Conservation (phyloP, 1,140 invertebrate genomes). For the Drosophila nasuta region DNA sequence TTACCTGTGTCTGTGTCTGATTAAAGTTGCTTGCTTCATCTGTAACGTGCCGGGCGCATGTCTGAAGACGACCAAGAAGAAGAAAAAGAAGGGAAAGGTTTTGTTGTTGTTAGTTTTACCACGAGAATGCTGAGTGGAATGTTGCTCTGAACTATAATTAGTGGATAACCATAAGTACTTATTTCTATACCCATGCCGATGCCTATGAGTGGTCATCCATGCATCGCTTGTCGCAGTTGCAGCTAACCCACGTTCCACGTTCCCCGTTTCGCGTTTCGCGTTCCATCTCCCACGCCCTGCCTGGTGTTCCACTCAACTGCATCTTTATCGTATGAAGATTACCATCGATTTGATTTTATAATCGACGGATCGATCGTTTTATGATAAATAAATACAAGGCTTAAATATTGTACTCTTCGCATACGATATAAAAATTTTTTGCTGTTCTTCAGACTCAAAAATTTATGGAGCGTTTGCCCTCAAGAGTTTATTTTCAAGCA, state of each 20-base stretch:
- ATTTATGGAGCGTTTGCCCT: background rate
- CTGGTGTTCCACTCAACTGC: slow-evolving; percentile 37
- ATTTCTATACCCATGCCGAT: slow-evolving; percentile 35
- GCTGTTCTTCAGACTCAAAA: background rate
- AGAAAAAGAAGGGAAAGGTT: slow-evolving; percentile 22
- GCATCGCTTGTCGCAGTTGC: slow-evolving; percentile 2
- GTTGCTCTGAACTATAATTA: slow-evolving; percentile 66
- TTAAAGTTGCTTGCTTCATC: slow-evolving; percentile 79
- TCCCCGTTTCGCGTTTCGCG: slow-evolving; percentile 4
- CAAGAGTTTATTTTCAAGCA: background rate
- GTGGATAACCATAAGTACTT: slow-evolving; percentile 62
- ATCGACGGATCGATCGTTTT: slow-evolving; percentile 30
- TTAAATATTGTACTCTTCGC: background rate
- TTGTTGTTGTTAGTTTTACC: slow-evolving; percentile 45
- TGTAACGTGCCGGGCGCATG: slow-evolving; percentile 79
- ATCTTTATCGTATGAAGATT: slow-evolving; percentile 47
- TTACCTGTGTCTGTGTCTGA: slow-evolving; percentile 79
- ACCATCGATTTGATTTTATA: slow-evolving; percentile 41
- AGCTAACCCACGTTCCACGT: slow-evolving; percentile 9
- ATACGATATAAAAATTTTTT: background rate
- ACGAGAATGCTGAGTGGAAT: slow-evolving; percentile 64
- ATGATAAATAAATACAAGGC: background rate
- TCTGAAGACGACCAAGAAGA: slow-evolving; percentile 49
- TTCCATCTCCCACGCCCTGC: slow-evolving; percentile 27
- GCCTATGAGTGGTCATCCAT: slow-evolving; percentile 56